Conservation (phyloP, 2,113 vertebrate genomes). For the Lipotes vexillifer region DNA sequence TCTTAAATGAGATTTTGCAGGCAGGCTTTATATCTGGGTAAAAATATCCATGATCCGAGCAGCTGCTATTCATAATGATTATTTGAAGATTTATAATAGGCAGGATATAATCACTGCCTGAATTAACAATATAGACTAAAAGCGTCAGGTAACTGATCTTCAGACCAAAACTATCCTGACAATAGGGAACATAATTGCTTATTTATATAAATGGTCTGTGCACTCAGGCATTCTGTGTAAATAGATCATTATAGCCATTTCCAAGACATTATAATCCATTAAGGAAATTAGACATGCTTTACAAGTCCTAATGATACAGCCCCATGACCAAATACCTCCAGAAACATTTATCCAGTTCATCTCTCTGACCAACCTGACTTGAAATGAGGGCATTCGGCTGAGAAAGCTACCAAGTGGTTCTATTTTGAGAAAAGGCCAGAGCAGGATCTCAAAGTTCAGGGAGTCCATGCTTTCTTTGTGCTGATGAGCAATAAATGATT, state of each 20-base stretch:
- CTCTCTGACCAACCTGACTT: not conserved
- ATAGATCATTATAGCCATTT: constrained; percentile 66
- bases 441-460: not conserved
- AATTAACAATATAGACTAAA: constrained; percentile 53
- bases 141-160: constrained; percentile 51
- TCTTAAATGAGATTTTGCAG: constrained; percentile 31
- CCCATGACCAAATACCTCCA: constrained; percentile 41
- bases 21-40: not conserved
- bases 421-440: constrained; percentile 28
- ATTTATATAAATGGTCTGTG: constrained; percentile 62
- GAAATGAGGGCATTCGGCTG: not conserved
- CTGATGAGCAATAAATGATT: not conserved
- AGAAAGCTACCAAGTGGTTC: not conserved
- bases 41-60: not conserved
- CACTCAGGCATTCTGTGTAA: constrained; percentile 60
- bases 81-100: constrained; percentile 55
- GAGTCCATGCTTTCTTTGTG: not conserved
- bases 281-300: constrained; percentile 65
- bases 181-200: constrained; percentile 63
- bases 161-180: constrained; percentile 43
- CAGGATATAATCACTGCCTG: constrained; percentile 13
- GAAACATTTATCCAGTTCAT: constrained; percentile 32
- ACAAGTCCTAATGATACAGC: constrained; percentile 46
- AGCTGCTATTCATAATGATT: constrained; percentile 42
- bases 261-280: constrained; percentile 71